phyloP scores from a whole-genome alignment of 1,140 invertebrate species.

The Lepidostoma basale region DNA sequence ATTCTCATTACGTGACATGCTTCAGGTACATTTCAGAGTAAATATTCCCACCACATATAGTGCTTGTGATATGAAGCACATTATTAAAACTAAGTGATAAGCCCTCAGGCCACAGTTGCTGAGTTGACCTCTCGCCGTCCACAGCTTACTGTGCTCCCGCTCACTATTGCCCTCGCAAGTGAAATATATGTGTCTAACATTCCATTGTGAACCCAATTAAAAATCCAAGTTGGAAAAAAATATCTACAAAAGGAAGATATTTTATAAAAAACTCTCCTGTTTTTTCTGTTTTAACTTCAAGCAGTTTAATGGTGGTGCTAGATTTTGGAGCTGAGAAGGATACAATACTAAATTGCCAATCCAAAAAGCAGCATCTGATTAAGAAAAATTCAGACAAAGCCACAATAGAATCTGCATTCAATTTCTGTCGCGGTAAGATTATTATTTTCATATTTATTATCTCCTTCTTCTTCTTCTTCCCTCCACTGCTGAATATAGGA shows the following conservation, averaged over 20 bases:
- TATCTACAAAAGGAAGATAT: conserved; percentile 4
- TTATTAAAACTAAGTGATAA: conserved; percentile 20
- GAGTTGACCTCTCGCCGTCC: conserved; percentile 8
- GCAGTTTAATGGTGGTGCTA: conserved; percentile 15
- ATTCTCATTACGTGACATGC: conserved; percentile 4
- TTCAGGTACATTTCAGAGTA: neutral
- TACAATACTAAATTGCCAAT: neutral
- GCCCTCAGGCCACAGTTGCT: neutral
- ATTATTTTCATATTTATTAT: neutral
- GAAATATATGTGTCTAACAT: neutral
- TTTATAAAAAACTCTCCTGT: neutral
- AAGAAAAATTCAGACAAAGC: neutral
- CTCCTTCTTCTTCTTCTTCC: too few relatives aligned
- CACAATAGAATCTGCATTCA: conserved; percentile 14
- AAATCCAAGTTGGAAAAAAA: neutral
- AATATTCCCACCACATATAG: conserved; percentile 14
- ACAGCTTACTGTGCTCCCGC: neutral
- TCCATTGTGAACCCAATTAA: neutral
- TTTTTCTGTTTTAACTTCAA: neutral
- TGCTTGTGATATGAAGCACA: neutral
- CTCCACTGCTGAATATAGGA: too few relatives aligned
- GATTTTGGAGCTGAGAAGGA: neutral
- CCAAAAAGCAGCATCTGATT: neutral
- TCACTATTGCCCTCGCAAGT: neutral
- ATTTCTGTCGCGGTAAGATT: conserved; percentile 13